Base-by-base conservation (phyloP, 92 coral and sea anemone species). In the Porites cylindrica region DNA sequence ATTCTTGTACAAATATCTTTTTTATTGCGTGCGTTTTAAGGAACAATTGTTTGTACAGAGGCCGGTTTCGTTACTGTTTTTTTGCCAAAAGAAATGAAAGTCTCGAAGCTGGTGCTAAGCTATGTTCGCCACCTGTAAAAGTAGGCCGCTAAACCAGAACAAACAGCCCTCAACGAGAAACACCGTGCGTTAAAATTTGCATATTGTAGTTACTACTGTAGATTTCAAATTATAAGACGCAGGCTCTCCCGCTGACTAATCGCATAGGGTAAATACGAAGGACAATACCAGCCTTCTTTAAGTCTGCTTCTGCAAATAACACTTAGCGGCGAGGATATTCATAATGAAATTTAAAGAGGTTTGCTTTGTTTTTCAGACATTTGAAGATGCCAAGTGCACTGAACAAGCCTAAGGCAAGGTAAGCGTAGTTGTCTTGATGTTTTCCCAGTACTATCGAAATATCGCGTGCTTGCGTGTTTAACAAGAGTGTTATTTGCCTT, bases 321-420 rank as follows among this genome's bases (percentile, higher is more conserved):
- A 16, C 62, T 76, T 4, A 10, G 62, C 32, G 51, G 54, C 81
- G 8, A 21, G 20, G n/a, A 12, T 23, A 1, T 56, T 8, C 56
- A 9, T 11, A 1, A 38, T 82, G 86, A 56, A 54, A 53, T 70
- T 43, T 56, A 66, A 6, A 0, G 68, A 17, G 14, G 38, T 54
- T 60, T 71, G 2, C 67, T 43, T 70, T 38, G 59, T 51, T 70
- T 71, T 72, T 16, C 76, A 70, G 78, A 20, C 2, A 56, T 3
- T 62, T 58, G 38, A 29, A 54, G 78, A 82, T 82, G 86, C 78
- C 86, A 6, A 82, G 78, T 11, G 70, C 78, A 20, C n/a, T 70
- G 4, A 67, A 64, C 69, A 82, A 43, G 19, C 86, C 78, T 8
- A 82, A 69, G 43, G 70, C 78, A 8, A 74, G 75, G 86, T 82